These are phyloP conservation scores for Alsophila aescularia DNA, from an alignment of 2,888 invertebrate genomes.

Conservation along the genomic window DNA sequence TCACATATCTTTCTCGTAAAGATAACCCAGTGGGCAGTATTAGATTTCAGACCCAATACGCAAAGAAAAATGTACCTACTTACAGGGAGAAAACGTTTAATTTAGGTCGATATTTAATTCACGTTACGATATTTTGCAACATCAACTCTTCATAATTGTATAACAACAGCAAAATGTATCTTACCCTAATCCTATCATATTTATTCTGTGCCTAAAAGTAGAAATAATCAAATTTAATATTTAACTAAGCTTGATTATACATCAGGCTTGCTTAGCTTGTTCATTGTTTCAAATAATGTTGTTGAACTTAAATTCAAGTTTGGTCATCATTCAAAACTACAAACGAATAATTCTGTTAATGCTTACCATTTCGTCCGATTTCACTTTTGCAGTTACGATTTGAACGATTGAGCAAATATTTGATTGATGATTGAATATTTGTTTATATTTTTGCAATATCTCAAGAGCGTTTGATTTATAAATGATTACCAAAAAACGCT, in stretches of 20 bases:
- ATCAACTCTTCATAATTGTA: too few species aligned
- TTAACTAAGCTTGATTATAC: neutral
- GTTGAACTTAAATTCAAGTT: neutral
- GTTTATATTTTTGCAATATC: slow-evolving; percentile 22
- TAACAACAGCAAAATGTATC: too few species aligned
- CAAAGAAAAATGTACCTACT: too few species aligned
- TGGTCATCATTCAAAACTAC: neutral
- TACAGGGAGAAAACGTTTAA: too few species aligned
- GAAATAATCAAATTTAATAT: too few species aligned
- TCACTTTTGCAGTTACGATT: slow-evolving; percentile 17
- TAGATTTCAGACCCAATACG: too few species aligned
- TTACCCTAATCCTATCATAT: too few species aligned
- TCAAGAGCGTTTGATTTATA: slow-evolving; percentile 21
- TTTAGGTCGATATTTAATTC: too few species aligned
- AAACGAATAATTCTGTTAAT: slow-evolving; percentile 13
- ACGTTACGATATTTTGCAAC: too few species aligned
- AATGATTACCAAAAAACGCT: slow-evolving; percentile 3
- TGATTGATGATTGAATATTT: slow-evolving; percentile 31
- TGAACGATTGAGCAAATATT: slow-evolving; percentile 9
- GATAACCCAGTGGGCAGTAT: too few species aligned
- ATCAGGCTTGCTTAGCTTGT: neutral
- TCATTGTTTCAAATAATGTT: slow-evolving; percentile 1
- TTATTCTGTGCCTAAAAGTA: too few species aligned
- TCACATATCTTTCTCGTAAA: too few species aligned
- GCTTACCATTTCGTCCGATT: neutral